Conservation (phyloP, 2,888 invertebrate genomes). For the Taphrorychus bicolor region DNA sequence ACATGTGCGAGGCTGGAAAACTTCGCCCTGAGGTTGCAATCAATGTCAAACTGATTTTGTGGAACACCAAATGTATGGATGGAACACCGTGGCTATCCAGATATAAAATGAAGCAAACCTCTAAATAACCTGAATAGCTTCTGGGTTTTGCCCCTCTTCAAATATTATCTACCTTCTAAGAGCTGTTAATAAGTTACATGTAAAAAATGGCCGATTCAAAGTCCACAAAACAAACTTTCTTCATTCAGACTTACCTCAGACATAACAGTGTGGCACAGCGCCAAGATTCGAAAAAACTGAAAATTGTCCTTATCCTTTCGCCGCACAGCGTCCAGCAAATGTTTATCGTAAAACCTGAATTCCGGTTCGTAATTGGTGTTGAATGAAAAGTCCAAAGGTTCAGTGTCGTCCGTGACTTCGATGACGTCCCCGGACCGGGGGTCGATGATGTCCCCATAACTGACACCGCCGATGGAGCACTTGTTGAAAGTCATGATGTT, state of each 20-base stretch:
- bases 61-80: too few relatives aligned
- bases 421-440: conserved; percentile 85
- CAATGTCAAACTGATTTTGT: too few relatives aligned
- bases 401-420: conserved; percentile 82
- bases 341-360: conserved; percentile 93
- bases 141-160: too few relatives aligned
- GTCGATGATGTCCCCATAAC: conserved; percentile 92
- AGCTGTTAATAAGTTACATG: too few relatives aligned
- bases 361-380: conserved; percentile 91
- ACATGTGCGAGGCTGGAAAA: too few relatives aligned
- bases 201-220: too few relatives aligned
- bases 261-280: conserved; percentile 99
- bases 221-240: background rate
- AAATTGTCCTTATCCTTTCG: conserved; percentile 77
- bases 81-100: too few relatives aligned
- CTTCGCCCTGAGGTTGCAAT: too few relatives aligned
- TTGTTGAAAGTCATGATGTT: conserved; percentile 99
- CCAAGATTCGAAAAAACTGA: conserved; percentile 86
- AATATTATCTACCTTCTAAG: too few relatives aligned
- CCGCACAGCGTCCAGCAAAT: conserved; percentile 82
- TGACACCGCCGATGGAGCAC: conserved; percentile 91
- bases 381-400: conserved; percentile 91
- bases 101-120: too few relatives aligned
- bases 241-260: conserved; percentile 89
- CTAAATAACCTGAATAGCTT: too few relatives aligned